Percentiles rank a stretch among this genome's conserved stretches.
Evolutionary conservation across 2,113 vertebrate species (phyloP).

Genomic region (Cyanistes caeruleus): DNA sequence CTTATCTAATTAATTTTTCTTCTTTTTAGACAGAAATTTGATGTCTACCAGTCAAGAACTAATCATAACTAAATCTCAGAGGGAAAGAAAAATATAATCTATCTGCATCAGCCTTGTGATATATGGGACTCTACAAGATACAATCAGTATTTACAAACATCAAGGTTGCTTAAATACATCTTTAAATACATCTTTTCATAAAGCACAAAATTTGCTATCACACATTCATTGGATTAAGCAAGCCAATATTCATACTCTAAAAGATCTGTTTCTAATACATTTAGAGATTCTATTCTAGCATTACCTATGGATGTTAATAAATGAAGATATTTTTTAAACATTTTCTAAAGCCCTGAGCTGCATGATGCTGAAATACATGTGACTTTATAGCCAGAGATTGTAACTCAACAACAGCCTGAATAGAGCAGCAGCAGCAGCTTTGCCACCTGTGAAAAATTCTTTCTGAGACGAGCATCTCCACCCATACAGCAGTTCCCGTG

Average conservation of each 20-base stretch:
- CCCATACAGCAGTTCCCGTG: rapidly evolving
- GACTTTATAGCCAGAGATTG: neutral
- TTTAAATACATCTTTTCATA: neutral
- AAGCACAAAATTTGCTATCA: neutral
- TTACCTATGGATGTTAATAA: neutral
- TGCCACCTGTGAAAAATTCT: neutral
- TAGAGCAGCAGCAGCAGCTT: neutral
- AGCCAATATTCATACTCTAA: neutral
- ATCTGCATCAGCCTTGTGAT: neutral
- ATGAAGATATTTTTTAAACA: neutral
- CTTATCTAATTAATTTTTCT: neutral
- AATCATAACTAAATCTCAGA: neutral
- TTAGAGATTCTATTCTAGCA: neutral
- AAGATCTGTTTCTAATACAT: neutral
- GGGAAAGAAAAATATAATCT: neutral
- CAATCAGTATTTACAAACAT: neutral
- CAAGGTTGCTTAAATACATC: neutral
- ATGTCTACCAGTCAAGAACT: neutral
- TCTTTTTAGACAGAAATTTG: neutral
- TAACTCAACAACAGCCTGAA: neutral
- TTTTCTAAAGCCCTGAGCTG: neutral
- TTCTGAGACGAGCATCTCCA: neutral
- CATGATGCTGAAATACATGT: neutral
- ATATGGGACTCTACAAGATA: neutral
- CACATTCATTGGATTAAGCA: neutral